phyloP scores from a whole-genome alignment of 92 coral and sea anemone genomes.

The Anthopleura xanthogrammica region DNA sequence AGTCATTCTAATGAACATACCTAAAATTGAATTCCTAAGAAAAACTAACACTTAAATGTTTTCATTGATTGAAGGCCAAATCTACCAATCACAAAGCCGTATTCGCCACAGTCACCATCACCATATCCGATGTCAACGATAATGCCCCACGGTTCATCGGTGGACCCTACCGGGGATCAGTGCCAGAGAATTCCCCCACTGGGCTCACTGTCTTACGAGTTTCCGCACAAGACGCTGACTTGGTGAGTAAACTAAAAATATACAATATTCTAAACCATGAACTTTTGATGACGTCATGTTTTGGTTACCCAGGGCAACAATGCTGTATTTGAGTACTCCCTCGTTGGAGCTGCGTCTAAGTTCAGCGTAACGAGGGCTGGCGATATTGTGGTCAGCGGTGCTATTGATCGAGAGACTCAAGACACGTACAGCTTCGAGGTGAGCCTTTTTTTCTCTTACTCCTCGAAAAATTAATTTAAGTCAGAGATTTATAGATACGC shows the following conservation, averaged over 20 bases:
- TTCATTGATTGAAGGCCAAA: conserved; percentile 54
- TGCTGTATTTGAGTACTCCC: conserved; percentile 64
- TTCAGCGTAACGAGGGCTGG: conserved; percentile 82
- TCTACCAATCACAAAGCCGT: conserved; percentile 88
- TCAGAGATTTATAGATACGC: too few species aligned
- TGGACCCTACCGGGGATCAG: conserved; percentile 75
- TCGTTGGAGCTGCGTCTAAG: conserved; percentile 80
- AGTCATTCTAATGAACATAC: too few species aligned
- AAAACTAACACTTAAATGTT: too few species aligned
- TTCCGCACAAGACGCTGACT: conserved; percentile 79
- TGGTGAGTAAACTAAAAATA: conserved; percentile 37
- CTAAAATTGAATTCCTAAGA: too few species aligned
- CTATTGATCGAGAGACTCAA: conserved; percentile 83
- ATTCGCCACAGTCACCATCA: conserved; percentile 66
- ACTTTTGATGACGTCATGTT: conserved; percentile 11
- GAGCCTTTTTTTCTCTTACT: neutral
- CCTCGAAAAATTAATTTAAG: neutral
- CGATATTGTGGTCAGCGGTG: conserved; percentile 78
- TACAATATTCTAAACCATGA: neutral
- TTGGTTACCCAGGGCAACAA: conserved; percentile 68
- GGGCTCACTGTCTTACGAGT: conserved; percentile 88
- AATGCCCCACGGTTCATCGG: conserved; percentile 76
- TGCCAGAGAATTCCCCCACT: conserved; percentile 87
- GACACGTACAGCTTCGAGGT: conserved; percentile 79
- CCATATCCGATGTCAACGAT: conserved; percentile 83